A percentile compares a stretch with the other conserved stretches of the same genome.
These are phyloP conservation scores for Meghimatium bilineatum DNA, from an alignment of 2,888 invertebrate genomes.

Conservation along the genomic window DNA sequence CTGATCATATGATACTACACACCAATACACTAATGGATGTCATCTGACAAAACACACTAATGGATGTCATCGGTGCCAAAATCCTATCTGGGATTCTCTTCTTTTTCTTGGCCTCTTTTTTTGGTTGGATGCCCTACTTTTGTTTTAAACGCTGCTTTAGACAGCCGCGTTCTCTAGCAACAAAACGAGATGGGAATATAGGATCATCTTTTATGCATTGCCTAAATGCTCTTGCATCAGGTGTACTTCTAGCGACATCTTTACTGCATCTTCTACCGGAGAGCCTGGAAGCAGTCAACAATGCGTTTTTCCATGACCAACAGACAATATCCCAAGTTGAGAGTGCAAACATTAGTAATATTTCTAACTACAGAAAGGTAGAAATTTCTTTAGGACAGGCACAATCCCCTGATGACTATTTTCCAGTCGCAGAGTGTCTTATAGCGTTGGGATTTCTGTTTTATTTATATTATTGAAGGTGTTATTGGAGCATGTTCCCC, in stretches of 20 bases:
- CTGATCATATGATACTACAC: too few relatives aligned
- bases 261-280: slow-evolving; percentile 48
- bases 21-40: too few relatives aligned
- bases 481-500: not conserved
- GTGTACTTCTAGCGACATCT: slow-evolving; percentile 46
- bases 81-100: slow-evolving; percentile 41
- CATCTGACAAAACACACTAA: not conserved
- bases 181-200: not conserved
- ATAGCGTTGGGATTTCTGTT: slow-evolving; percentile 37
- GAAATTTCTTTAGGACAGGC: not conserved
- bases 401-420: not conserved
- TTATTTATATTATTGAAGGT: slow-evolving; percentile 30
- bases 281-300: slow-evolving; percentile 12
- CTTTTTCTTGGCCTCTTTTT: slow-evolving; percentile 35
- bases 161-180: too few relatives aligned
- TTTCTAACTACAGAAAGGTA: not conserved
- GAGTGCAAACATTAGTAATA: not conserved
- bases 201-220: not conserved
- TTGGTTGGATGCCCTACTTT: slow-evolving; percentile 42
- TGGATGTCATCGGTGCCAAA: slow-evolving; percentile 45
- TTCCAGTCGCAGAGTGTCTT: slow-evolving; percentile 39
- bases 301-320: not conserved
- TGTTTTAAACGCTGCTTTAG: slow-evolving; percentile 14
- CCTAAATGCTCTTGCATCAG: slow-evolving; percentile 45
- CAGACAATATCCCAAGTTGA: too few relatives aligned